Percentiles rank a stretch among this genome's conserved stretches.
These are phyloP conservation scores for Eucriotettix oculatus DNA, from an alignment of 2,888 invertebrate species.

Conservation along the genomic window DNA sequence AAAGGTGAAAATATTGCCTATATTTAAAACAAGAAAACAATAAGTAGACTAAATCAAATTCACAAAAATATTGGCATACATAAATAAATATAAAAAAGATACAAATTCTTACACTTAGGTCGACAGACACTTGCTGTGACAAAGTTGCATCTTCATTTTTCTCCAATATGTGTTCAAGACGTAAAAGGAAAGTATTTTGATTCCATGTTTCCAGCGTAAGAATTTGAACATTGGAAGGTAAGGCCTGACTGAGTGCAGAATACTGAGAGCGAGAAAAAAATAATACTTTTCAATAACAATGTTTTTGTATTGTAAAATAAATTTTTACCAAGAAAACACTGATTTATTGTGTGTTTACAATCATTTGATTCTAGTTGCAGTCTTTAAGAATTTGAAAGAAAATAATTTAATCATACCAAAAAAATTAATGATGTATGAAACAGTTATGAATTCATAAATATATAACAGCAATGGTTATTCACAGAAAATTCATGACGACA, in stretches of 20 bases:
- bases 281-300: neutral
- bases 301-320: no score
- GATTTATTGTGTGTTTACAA: no score
- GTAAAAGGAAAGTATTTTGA: slow-evolving; percentile 38
- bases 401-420: no score
- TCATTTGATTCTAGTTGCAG: no score
- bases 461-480: no score
- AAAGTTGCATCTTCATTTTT: slow-evolving; percentile 37
- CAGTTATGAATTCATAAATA: no score
- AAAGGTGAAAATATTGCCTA: slow-evolving; percentile 22
- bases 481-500: no score
- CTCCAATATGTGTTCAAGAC: slow-evolving; percentile 63
- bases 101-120: slow-evolving; percentile 28
- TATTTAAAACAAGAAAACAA: slow-evolving; percentile 10
- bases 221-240: slow-evolving; percentile 56
- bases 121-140: slow-evolving; percentile 34
- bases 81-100: no score
- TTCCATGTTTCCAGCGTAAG: slow-evolving; percentile 67
- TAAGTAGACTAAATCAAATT: slow-evolving; percentile 2
- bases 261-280: slow-evolving; percentile 23
- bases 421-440: no score
- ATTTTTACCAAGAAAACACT: no score
- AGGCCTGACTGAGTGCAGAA: slow-evolving; percentile 30
- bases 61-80: no score
- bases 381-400: no score